These are phyloP conservation scores for Ditylenchus weischeri DNA, from an alignment of 2,888 invertebrate genomes.

Conservation along the genomic window DNA sequence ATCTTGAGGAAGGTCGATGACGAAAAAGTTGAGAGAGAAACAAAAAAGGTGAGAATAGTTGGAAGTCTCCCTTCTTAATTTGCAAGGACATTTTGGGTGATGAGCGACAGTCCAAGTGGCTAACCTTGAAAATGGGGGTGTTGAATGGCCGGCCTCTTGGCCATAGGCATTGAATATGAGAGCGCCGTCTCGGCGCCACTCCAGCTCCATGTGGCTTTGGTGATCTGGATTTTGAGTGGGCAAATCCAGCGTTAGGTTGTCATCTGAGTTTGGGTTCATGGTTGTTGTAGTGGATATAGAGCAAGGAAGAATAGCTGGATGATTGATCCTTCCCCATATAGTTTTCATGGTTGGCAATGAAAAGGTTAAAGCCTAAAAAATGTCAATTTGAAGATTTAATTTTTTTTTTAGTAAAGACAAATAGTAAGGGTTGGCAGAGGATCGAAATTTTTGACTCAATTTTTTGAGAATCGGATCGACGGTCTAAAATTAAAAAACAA, in stretches of 20 bases:
- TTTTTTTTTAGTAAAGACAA: too few relatives aligned
- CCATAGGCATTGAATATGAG: slow-evolving; percentile 19
- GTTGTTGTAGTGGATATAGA: not conserved
- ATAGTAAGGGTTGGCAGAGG: too few relatives aligned
- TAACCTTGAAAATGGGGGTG: slow-evolving; percentile 14
- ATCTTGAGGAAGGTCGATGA: slow-evolving; percentile 8
- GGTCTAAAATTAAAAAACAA: too few relatives aligned
- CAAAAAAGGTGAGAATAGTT: not conserved
- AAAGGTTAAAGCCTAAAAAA: too few relatives aligned
- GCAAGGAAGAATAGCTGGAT: slow-evolving; percentile 16
- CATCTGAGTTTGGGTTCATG: not conserved
- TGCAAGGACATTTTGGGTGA: not conserved
- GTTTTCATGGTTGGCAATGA: slow-evolving; percentile 6
- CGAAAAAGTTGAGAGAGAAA: slow-evolving; percentile 4
- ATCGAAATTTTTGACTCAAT: too few relatives aligned
- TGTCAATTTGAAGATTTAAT: too few relatives aligned
- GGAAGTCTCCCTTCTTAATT: not conserved
- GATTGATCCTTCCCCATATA: slow-evolving; percentile 14
- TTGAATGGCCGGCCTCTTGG: slow-evolving; percentile 13
- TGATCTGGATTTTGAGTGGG: not conserved
- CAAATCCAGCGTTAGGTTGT: not conserved
- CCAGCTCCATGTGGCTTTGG: not conserved
- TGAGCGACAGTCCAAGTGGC: not conserved
- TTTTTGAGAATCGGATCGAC: too few relatives aligned
- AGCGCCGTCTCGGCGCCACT: slow-evolving; percentile 15